A percentile compares a stretch with the other conserved stretches of the same genome.
Conservation (phyloP, 2,888 invertebrate genomes). For the Parapristionchus giblindavisi region DNA sequence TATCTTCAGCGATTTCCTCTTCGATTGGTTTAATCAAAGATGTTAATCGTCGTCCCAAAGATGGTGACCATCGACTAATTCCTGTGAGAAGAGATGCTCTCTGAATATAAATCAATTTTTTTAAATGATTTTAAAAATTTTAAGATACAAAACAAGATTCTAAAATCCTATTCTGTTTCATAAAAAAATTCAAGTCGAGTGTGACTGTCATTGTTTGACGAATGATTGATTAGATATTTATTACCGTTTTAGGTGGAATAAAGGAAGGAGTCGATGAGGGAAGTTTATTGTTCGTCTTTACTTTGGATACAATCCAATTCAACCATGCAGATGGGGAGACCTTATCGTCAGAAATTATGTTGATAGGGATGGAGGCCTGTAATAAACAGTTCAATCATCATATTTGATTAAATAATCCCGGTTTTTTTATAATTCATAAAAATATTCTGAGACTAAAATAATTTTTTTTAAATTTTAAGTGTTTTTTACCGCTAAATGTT, state of each 20-base stretch:
- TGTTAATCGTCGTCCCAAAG: constrained; percentile 2
- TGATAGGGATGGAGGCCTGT: constrained; percentile 57
- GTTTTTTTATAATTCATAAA: too few species aligned
- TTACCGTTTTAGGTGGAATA: constrained; percentile 14
- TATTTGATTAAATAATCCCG: too few species aligned
- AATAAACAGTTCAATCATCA: constrained; percentile 33
- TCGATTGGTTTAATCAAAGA: constrained; percentile 31
- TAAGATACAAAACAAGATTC: too few species aligned
- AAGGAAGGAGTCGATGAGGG: constrained; percentile 33
- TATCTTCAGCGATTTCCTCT: constrained; percentile 29
- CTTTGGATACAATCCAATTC: constrained; percentile 24
- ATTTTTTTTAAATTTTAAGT: too few species aligned
- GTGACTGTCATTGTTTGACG: too few species aligned
- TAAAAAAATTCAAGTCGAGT: too few species aligned
- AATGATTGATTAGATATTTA: background rate
- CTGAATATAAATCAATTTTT: constrained; percentile 15
- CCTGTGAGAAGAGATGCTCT: constrained; percentile 12
- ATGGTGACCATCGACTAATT: constrained; percentile 33
- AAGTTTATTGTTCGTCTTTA: constrained; percentile 10
- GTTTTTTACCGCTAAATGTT: too few species aligned
- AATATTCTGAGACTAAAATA: too few species aligned
- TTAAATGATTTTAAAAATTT: too few species aligned
- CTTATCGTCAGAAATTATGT: constrained; percentile 34
- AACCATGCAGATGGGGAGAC: constrained; percentile 9
- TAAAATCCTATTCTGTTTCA: too few species aligned